Base-by-base conservation (phyloP, 2,888 invertebrate species). In the Elmis aenea region DNA sequence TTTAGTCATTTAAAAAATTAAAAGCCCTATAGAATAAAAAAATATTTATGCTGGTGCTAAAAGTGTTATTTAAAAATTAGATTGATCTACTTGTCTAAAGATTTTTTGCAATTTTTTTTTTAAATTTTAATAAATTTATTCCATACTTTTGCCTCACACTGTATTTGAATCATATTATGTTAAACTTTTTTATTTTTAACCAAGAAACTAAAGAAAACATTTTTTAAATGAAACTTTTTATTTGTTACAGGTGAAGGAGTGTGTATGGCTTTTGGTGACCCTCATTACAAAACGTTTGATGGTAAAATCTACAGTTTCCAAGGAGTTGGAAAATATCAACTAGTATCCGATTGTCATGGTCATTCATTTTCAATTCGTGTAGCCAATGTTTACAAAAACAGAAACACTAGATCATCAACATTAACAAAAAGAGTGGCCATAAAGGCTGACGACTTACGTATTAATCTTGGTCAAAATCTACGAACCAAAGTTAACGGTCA, bases 221-320 rank as follows among this genome's bases (percentile, higher is more conserved):
- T n/a, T n/a, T n/a, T n/a, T n/a, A n/a, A n/a, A n/a, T n/a, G n/a
- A n/a, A n/a, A n/a, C 5, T 18, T 18, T 18, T 5, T n/a, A 23
- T 44, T 40, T 41, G 51, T 66, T 64, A 14, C 62, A 81, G 82
- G 74, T 49, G 90, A 91, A 46, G 92, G 91, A 11, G 85, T 89
- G 1, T 94, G 94, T 59, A 91, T 91, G 5, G 93, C 93, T 2
- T 94, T 91, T 57, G 94, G 94, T 1, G 93, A 94, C 66, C 93
- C 94, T 0, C 94, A 95, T 64, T 95, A 94, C 64, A 82, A 87
- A 57, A 93, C 93, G 3, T 96, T 94, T 64, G 96, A 96, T 59
- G 93, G 94, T 20, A 85, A 86, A 62, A 86, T 91, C 59, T 95
- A 85, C 67, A 91, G 88, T 62, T 95, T 95, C 62, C 89, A 89